Evolutionary conservation across 2,797 vertebrate genomes (phyloP).

Genomic region (Podargus strigoides): DNA sequence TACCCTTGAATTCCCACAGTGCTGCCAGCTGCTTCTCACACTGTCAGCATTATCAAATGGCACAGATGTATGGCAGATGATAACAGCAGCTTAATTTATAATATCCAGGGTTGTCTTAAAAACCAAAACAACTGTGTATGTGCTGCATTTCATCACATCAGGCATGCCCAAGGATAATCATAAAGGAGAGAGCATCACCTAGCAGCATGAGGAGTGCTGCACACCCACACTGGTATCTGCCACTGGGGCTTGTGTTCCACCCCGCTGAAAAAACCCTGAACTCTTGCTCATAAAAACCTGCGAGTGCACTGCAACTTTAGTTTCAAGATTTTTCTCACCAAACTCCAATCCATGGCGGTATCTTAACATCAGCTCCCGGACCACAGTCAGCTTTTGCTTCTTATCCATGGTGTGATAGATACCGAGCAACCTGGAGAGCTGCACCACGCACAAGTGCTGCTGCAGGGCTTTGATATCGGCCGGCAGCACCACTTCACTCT

Average conservation of each 20-base stretch:
- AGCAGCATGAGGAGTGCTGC: rapidly evolving
- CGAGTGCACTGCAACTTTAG: not conserved
- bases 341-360: constrained; percentile 91
- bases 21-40: not conserved
- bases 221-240: not conserved
- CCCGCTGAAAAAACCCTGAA: not conserved
- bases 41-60: not conserved
- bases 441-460: constrained; percentile 89
- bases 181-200: not conserved
- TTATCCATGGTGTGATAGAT: constrained; percentile 84
- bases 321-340: constrained; percentile 74
- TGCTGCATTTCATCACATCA: not conserved
- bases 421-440: constrained; percentile 88
- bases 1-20: not conserved
- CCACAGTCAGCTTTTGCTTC: constrained; percentile 80
- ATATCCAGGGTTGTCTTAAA: not conserved
- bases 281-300: not conserved
- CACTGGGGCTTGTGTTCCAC: not conserved
- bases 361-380: constrained; percentile 86
- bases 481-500: constrained; percentile 78
- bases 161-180: not conserved
- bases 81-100: not conserved
- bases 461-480: constrained; percentile 87
- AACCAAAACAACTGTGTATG: not conserved
- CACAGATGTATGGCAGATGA: not conserved